Evolutionary conservation across 35 echinoderm and acorn worm species (phyloP).

Genomic region (Acanthaster planci): DNA sequence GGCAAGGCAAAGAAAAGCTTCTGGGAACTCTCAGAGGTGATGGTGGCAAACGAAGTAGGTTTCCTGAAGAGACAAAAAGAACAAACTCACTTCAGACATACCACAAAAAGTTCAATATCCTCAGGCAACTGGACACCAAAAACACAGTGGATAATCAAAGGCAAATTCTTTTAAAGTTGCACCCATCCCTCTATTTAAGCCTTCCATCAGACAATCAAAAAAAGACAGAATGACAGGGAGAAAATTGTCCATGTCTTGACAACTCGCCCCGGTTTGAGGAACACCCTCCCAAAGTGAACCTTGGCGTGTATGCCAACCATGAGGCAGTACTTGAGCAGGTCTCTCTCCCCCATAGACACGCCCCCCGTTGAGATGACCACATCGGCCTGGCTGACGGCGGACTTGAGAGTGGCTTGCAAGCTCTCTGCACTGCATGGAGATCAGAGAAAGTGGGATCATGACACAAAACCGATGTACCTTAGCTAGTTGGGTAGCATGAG

Average conservation of each 20-base stretch:
- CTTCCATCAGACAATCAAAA: no score
- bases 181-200: no score
- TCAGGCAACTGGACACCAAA: no score
- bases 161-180: no score
- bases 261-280: slow-evolving; percentile 94
- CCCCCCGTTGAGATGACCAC: slow-evolving; percentile 89
- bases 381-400: slow-evolving; percentile 68
- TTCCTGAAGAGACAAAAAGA: slow-evolving; percentile 61
- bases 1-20: slow-evolving; percentile 93
- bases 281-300: slow-evolving; percentile 86
- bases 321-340: slow-evolving; percentile 85
- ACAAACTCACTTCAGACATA: slow-evolving; percentile 8
- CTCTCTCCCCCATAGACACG: slow-evolving; percentile 97
- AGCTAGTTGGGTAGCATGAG: no score
- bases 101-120: no score
- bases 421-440: slow-evolving; percentile 53
- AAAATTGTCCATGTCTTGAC: background rate
- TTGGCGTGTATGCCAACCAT: slow-evolving; percentile 63
- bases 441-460: background rate
- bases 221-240: no score
- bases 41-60: slow-evolving; percentile 93
- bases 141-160: no score
- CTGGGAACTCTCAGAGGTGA: slow-evolving; percentile 44
- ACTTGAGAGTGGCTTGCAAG: slow-evolving; percentile 55
- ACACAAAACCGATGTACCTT: no score